Percentiles rank a stretch among this genome's conserved stretches.
Evolutionary conservation across 2,888 invertebrate genomes (phyloP).

Genomic region (Bursaphelenchus okinawaensis): DNA sequence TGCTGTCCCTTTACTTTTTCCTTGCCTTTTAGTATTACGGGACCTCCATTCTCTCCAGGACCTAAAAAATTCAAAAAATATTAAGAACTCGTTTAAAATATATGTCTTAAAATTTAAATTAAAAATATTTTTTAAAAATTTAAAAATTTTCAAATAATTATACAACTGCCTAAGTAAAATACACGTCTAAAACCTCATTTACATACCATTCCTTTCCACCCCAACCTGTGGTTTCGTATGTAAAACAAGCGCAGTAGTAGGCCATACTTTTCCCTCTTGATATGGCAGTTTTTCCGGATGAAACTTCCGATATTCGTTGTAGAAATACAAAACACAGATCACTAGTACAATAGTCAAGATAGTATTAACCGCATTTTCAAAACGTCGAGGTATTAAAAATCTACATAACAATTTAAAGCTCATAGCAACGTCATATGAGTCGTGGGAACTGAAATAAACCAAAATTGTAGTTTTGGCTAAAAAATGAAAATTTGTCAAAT

Average conservation of each 20-base stretch:
- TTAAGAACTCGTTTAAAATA: background rate
- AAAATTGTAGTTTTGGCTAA: background rate
- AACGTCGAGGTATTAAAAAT: conserved; percentile 18
- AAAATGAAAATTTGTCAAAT: background rate
- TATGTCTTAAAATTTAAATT: background rate
- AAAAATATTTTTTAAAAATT: too few species aligned
- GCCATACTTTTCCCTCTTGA: conserved; percentile 23
- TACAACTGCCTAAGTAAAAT: too few species aligned
- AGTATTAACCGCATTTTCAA: conserved; percentile 23
- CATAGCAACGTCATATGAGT: background rate
- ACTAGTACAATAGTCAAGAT: conserved; percentile 17
- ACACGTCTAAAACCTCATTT: too few species aligned
- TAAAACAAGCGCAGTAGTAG: conserved; percentile 16
- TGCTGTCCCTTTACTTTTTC: conserved; percentile 31
- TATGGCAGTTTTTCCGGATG: conserved; percentile 15
- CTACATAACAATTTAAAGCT: conserved; percentile 13
- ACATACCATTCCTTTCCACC: conserved; percentile 18
- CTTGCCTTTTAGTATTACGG: conserved; percentile 25
- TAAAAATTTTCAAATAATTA: too few species aligned
- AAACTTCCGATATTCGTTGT: conserved; percentile 10
- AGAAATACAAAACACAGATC: conserved; percentile 21
- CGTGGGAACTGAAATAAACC: background rate
- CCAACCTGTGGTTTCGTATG: conserved; percentile 19
- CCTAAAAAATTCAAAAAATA: conserved; percentile 19
- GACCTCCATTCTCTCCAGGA: conserved; percentile 35